Conservation (phyloP, 1,140 invertebrate species). For the Antheraea pernyi region DNA sequence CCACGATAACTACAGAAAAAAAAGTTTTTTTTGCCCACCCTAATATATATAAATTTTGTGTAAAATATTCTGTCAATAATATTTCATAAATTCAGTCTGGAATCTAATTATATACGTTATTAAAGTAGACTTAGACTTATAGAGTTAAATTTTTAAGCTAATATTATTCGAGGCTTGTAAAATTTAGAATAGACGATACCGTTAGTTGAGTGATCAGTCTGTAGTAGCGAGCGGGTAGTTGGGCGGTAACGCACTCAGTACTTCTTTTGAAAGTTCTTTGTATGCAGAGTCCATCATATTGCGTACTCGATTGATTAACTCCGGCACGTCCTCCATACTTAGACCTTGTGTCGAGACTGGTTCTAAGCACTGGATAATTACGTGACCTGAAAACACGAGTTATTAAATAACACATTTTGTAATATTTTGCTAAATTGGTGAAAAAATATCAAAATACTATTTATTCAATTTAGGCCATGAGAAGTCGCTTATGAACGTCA, state of each 20-base stretch:
- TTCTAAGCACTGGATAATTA: conserved; percentile 89
- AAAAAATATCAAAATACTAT: too few relatives aligned
- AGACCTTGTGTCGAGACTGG: conserved; percentile 88
- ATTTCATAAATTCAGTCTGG: too few relatives aligned
- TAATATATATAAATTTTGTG: too few relatives aligned
- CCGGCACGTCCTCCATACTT: conserved; percentile 85
- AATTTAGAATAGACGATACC: not conserved
- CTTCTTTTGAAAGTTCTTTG: conserved; percentile 83
- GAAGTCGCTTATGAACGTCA: too few relatives aligned
- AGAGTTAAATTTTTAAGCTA: too few relatives aligned
- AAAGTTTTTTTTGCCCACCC: too few relatives aligned
- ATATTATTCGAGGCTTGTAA: not conserved
- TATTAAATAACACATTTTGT: not conserved
- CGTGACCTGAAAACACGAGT: conserved; percentile 81
- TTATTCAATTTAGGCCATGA: too few relatives aligned
- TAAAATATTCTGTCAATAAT: too few relatives aligned
- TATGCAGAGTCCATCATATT: conserved; percentile 84
- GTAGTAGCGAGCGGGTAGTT: conserved; percentile 66
- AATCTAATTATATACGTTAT: too few relatives aligned
- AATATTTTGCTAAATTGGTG: not conserved
- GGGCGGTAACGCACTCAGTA: conserved; percentile 69
- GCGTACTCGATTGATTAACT: conserved; percentile 84
- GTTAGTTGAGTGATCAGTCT: conserved; percentile 30
- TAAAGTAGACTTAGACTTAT: too few relatives aligned
- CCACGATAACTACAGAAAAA: too few relatives aligned